A percentile compares a stretch with the other conserved stretches of the same genome.
These are phyloP conservation scores for Ormyrus labotus DNA, from an alignment of 2,888 invertebrate genomes.

Conservation along the genomic window DNA sequence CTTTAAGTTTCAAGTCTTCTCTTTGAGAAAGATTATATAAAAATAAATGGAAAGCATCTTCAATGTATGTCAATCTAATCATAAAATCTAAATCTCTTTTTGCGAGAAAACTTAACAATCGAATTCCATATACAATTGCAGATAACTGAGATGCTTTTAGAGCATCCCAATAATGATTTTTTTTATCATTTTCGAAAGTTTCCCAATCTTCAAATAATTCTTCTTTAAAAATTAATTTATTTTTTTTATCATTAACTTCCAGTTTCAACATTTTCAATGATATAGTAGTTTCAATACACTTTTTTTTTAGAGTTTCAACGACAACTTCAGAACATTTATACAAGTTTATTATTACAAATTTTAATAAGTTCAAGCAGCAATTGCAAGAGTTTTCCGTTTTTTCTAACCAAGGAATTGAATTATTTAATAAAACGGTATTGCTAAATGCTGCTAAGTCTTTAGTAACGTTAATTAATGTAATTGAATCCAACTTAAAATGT, in stretches of 20 bases:
- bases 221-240: constrained; percentile 29
- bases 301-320: constrained; percentile 58
- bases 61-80: constrained; percentile 65
- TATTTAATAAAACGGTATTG: constrained; percentile 62
- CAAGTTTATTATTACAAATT: constrained; percentile 65
- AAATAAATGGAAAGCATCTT: constrained; percentile 68
- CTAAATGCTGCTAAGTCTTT: constrained; percentile 64
- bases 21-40: constrained; percentile 63
- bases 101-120: constrained; percentile 67
- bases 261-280: constrained; percentile 23
- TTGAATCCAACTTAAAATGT: constrained; percentile 65
- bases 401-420: constrained; percentile 64
- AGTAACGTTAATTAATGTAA: constrained; percentile 65
- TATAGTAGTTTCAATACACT: constrained; percentile 19
- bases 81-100: constrained; percentile 69
- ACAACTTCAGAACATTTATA: constrained; percentile 66
- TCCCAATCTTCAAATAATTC: constrained; percentile 56
- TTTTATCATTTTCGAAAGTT: constrained; percentile 53
- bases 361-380: constrained; percentile 66
- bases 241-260: constrained; percentile 20
- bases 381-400: constrained; percentile 64
- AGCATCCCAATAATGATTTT: constrained; percentile 62
- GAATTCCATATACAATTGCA: constrained; percentile 66
- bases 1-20: constrained; percentile 64
- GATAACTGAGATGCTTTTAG: constrained; percentile 63